A percentile compares a stretch with the other conserved stretches of the same genome.
Conservation (phyloP, 2,888 invertebrate genomes). For the Cosmorhoe ocellata region DNA sequence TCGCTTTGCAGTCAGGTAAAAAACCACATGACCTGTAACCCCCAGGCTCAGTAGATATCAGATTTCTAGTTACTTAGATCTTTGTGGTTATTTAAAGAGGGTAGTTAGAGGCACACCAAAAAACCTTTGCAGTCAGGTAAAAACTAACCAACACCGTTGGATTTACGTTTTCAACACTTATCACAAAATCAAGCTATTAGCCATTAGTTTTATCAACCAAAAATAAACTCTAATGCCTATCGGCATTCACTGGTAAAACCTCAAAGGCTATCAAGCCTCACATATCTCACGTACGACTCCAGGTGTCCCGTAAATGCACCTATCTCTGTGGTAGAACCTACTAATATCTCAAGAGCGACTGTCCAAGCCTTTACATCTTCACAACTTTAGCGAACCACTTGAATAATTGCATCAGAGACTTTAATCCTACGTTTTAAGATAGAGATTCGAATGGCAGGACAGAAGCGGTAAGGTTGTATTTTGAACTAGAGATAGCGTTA, state of each 20-base stretch:
- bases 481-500: constrained; percentile 72
- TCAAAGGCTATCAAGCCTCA: constrained; percentile 73
- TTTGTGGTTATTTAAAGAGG: no score
- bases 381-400: constrained; percentile 40
- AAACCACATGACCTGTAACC: no score
- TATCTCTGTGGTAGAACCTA: constrained; percentile 64
- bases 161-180: no score
- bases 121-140: no score
- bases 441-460: constrained; percentile 29
- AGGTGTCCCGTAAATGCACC: constrained; percentile 67
- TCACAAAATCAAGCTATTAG: no score
- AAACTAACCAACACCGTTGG: no score
- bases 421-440: constrained; percentile 34
- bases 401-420: constrained; percentile 5
- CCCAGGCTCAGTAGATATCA: no score
- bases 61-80: no score
- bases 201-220: not conserved
- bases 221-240: constrained; percentile 26
- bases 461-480: constrained; percentile 43
- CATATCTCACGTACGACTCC: constrained; percentile 65
- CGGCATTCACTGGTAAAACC: constrained; percentile 29
- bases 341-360: constrained; percentile 78
- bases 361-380: constrained; percentile 63
- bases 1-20: no score
- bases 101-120: no score